Percentiles rank a stretch among this genome's conserved stretches.
Conservation (phyloP, 2,113 vertebrate genomes). For the Podarcis muralis region DNA sequence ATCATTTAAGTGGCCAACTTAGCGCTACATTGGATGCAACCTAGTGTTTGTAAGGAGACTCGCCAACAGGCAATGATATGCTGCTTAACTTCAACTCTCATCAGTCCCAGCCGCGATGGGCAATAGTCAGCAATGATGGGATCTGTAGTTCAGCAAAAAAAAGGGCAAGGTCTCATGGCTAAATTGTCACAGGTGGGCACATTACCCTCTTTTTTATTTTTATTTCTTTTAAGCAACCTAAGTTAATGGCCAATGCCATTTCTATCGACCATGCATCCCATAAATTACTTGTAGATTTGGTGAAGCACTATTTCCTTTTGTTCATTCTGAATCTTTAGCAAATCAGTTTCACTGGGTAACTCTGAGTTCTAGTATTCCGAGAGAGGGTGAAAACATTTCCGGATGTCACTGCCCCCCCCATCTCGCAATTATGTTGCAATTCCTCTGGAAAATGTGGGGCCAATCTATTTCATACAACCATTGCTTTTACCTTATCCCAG, state of each 20-base stretch:
- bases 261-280: not conserved
- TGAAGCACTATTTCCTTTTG: not conserved
- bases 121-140: too few species aligned
- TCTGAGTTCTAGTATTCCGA: not conserved
- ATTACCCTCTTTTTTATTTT: too few species aligned
- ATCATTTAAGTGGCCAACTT: too few species aligned
- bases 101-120: too few species aligned
- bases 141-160: not conserved
- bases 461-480: not conserved
- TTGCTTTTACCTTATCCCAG: not conserved
- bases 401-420: too few species aligned
- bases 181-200: too few species aligned
- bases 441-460: not conserved
- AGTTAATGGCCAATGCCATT: not conserved
- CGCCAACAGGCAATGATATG: conserved; percentile 47
- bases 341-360: not conserved
- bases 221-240: not conserved
- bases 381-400: too few species aligned
- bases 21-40: too few species aligned
- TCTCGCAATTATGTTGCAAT: too few species aligned
- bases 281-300: not conserved
- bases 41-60: conserved; percentile 35
- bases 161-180: too few species aligned
- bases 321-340: not conserved
- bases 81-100: too few species aligned